A percentile compares a stretch with the other conserved stretches of the same genome.
Conservation (phyloP, 2,888 invertebrate genomes). For the Netelia fuscicornis region DNA sequence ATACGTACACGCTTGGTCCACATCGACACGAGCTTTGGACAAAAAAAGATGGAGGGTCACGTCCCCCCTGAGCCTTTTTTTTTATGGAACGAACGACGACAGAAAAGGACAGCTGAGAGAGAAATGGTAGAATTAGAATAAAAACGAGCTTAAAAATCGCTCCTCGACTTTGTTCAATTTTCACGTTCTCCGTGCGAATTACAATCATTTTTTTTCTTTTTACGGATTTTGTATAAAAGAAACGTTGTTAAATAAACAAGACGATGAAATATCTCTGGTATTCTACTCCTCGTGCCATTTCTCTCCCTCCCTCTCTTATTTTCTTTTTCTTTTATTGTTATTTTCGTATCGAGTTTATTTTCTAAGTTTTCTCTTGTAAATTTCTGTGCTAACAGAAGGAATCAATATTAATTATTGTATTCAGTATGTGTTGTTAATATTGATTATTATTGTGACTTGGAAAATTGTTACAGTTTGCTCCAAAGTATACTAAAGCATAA, state of each 20-base stretch:
- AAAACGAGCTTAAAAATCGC: slow-evolving; percentile 1
- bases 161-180: slow-evolving; percentile 28
- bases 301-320: too few species aligned
- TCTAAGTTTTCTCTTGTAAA: too few species aligned
- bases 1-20: neutral
- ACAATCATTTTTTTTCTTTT: neutral
- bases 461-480: too few species aligned
- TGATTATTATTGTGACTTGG: too few species aligned
- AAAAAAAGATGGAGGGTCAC: slow-evolving; percentile 48
- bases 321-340: too few species aligned
- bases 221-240: neutral
- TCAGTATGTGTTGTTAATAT: too few species aligned
- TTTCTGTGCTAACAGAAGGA: too few species aligned
- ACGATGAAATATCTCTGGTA: neutral
- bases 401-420: too few species aligned
- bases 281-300: too few species aligned
- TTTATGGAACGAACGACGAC: slow-evolving; percentile 23
- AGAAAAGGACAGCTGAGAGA: slow-evolving; percentile 33
- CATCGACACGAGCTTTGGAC: slow-evolving; percentile 33
- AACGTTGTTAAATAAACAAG: neutral
- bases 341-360: too few species aligned
- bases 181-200: neutral
- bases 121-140: neutral
- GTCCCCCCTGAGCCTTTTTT: slow-evolving; percentile 15
- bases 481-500: too few species aligned